phyloP scores from a whole-genome alignment of 2,888 invertebrate genomes.

The Flexamia atlantica region DNA sequence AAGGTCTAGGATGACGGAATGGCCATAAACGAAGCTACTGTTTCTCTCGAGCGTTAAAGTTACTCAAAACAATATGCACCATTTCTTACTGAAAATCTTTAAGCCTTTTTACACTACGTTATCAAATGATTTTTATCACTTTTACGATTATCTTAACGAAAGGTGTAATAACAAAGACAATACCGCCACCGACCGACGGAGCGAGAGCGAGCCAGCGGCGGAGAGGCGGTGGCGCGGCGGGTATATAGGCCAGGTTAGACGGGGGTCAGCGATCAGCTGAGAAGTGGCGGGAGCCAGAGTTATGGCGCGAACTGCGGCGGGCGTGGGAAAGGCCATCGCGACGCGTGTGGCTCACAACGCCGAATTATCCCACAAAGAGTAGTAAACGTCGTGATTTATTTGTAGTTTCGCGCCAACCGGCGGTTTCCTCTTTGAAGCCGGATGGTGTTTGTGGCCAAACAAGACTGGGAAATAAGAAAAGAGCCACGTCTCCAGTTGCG shows the following conservation, averaged over 20 bases:
- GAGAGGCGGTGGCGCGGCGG: not conserved
- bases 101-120: no score
- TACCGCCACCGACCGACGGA: not conserved
- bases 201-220: not conserved
- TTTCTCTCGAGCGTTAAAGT: no score
- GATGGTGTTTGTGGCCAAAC: conserved; percentile 41
- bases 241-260: conserved; percentile 21
- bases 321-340: conserved; percentile 55
- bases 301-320: not conserved
- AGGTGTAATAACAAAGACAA: not conserved
- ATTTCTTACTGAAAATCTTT: no score
- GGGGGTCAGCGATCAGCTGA: conserved; percentile 7
- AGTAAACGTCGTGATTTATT: conserved; percentile 58
- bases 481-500: conserved; percentile 1
- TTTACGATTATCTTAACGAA: no score
- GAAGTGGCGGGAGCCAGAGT: not conserved
- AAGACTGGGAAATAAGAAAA: conserved; percentile 43
- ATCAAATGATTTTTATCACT: no score
- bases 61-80: no score
- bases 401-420: conserved; percentile 46
- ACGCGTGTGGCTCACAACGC: conserved; percentile 56
- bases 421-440: conserved; percentile 46
- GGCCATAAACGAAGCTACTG: no score
- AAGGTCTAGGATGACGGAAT: no score
- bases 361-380: conserved; percentile 56